Conservation (phyloP, 2,888 invertebrate genomes). For the Melieria picta region DNA sequence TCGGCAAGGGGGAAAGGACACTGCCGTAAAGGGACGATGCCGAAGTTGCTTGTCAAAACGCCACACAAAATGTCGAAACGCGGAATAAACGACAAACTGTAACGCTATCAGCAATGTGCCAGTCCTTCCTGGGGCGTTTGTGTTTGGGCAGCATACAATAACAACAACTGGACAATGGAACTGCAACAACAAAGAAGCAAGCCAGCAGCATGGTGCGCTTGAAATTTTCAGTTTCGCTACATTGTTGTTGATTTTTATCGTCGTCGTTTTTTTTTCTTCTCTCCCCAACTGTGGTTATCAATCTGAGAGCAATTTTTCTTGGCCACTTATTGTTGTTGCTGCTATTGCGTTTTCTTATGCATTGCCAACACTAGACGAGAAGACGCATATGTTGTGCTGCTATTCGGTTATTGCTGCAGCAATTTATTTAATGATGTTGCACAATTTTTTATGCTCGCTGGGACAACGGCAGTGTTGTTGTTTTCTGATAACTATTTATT, state of each 20-base stretch:
- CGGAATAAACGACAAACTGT: too few species aligned
- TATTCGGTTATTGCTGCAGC: not conserved
- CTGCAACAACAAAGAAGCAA: not conserved
- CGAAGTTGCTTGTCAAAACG: too few species aligned
- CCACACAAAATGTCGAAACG: too few species aligned
- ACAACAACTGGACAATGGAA: not conserved
- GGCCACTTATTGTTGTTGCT: not conserved
- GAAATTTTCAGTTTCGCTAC: too few species aligned
- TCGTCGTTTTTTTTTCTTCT: not conserved
- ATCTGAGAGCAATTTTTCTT: not conserved
- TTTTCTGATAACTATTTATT: constrained; percentile 7
- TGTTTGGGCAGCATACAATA: not conserved
- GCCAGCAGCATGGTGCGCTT: not conserved
- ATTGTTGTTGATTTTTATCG: too few species aligned
- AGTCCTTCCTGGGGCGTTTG: not conserved
- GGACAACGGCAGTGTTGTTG: constrained; percentile 6
- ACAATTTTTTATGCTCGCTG: not conserved
- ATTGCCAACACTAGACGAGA: not conserved
- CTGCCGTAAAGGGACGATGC: too few species aligned
- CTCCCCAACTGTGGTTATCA: not conserved
- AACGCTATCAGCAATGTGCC: not conserved
- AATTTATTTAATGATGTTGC: constrained; percentile 33
- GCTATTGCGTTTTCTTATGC: not conserved
- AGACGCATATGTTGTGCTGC: not conserved
- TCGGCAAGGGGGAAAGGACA: too few species aligned